Conservation (phyloP, 2,888 invertebrate genomes). For the Sinhomidia bicolor region DNA sequence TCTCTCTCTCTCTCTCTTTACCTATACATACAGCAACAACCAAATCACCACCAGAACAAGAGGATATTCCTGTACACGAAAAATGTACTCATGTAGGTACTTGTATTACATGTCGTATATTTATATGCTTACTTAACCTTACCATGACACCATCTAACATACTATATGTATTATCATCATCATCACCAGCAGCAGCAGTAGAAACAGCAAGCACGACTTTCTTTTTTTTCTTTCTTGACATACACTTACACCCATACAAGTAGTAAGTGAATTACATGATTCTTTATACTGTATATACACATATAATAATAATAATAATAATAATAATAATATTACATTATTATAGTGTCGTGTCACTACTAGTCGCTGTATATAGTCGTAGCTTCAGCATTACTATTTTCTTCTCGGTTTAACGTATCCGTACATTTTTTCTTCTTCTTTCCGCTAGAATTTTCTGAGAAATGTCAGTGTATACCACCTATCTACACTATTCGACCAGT, state of each 20-base stretch:
- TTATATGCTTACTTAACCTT: background rate
- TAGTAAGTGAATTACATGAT: too few relatives aligned
- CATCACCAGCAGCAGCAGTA: background rate
- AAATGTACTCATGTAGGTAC: background rate
- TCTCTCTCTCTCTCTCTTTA: too few relatives aligned
- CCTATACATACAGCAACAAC: background rate
- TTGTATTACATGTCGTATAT: background rate
- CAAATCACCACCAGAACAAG: background rate
- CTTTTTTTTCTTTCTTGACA: background rate
- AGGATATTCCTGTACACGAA: too few relatives aligned
- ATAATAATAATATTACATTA: too few relatives aligned
- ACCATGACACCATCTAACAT: background rate
- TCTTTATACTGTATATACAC: too few relatives aligned
- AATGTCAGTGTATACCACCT: constrained; percentile 1
- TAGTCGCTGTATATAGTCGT: too few relatives aligned
- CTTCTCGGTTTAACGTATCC: background rate
- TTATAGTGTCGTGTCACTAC: background rate
- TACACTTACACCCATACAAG: background rate
- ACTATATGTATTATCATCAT: background rate
- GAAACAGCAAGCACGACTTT: background rate
- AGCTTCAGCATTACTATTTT: too few relatives aligned
- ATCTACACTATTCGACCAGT: background rate
- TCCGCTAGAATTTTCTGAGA: background rate
- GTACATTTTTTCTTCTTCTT: background rate
- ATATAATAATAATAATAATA: too few relatives aligned